Evolutionary conservation across 2,113 vertebrate species (phyloP), one percentile per base, ranked within the genome.

Genomic region (Arvicanthis niloticus): DNA sequence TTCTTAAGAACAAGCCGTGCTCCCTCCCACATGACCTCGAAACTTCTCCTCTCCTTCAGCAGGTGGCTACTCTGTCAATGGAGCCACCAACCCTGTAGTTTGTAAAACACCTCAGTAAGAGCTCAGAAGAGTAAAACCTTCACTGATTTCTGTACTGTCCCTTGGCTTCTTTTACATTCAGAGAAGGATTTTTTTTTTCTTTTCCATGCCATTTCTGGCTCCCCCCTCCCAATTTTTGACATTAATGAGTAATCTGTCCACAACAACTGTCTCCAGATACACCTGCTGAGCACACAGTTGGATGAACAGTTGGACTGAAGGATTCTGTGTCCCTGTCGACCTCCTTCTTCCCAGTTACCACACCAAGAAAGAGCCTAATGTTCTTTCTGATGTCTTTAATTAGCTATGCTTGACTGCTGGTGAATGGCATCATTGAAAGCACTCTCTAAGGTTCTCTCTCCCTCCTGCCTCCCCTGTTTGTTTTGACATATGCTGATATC

Each of bases 241-340:
- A 86, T 89, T 86, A 92, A 92, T 96, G 96, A 95, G 92, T 94
- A 60, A 96, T 96, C 95, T 96, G 93, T 94, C 92, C 87, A 31
- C 53, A 73, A 81, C 62, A 22, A 53, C 62, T 0, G 0, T 87
- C 92, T 96, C 77, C 17, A 58, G 95, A 91, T 42, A 87, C 31
- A 95, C 96, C 92, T 96, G 77, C 96, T 96, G 92, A 97, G 96
- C 80, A 77, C 92, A 88, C 92, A 88, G 76, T 87, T 87, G 92
- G 86, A 86, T 3, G 81, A 97, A 93, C 94, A 97, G 89, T 94
- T 87, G 94, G 81, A 93, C 67, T 45, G 86, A 96, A 95, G 87
- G 60, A 91, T 94, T 87, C 96, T 2, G 21, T 78, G 94, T 97
- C 89, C 80, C 85, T 70, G 26, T 75, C 2, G 58, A 96, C 89